Base-by-base conservation (phyloP, 2,113 vertebrate genomes). In the Tetrao urogallus region DNA sequence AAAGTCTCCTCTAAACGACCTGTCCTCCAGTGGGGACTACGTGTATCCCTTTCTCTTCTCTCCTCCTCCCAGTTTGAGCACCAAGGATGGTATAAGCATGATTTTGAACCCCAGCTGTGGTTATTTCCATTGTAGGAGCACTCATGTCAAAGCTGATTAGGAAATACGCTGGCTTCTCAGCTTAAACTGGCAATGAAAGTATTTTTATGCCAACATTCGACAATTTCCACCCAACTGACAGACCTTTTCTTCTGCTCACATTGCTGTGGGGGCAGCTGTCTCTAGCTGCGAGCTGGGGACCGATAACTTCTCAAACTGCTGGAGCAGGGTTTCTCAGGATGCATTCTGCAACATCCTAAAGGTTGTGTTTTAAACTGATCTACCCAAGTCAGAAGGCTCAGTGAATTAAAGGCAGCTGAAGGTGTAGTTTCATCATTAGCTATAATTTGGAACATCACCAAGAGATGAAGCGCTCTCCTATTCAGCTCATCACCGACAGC, bases 351-450 rank as follows among this genome's bases (percentile, higher is more conserved):
- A 34, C 15, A 42, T 0, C 0, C 14, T 58, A 43, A 18, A 79
- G 40, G 56, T 0, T 12, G 28, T 20, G 64, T 60, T 78, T 78
- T 56, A 88, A 83, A 71, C 13, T 10, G 5, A 75, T 69, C 38
- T 54, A 20, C 11, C 22, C 18, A 67, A 75, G 32, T 27, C 52
- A 92, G 25, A 25, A 83, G 45, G 50, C 38, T 22, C 42, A 75
- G 34, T 47, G 47, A 94, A 75, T 82, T 83, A 90, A 89, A 93
- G 57, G 57, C 14, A 87, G 8, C 11, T 3, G 13, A 65, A 28
- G 27, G 42, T 27, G 20, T 7, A 38, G 38, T 38, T 38, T 38
- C 38, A 38, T 38, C 38, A 38, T 38, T 38, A 38, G 38, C 38
- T 38, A 38, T 38, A 38, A 38, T 38, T 38, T 38, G 38, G 38